These are phyloP conservation scores for Crax fasciolata DNA, from an alignment of 2,797 vertebrate genomes.

Conservation along the genomic window DNA sequence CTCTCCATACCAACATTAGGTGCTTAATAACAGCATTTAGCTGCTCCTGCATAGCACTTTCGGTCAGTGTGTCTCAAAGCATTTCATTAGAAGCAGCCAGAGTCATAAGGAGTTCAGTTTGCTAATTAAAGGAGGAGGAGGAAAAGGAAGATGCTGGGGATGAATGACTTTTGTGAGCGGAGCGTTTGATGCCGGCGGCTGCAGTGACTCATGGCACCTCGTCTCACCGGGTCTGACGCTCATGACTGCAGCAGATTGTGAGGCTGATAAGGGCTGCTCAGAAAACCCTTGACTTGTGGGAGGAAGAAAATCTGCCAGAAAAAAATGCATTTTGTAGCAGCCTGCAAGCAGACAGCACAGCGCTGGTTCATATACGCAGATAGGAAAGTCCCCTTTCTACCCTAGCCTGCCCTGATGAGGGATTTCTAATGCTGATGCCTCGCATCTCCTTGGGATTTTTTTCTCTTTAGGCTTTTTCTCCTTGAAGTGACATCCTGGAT, in stretches of 20 bases:
- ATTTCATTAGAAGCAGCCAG: background rate
- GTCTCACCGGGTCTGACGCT: background rate
- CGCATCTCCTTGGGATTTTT: background rate
- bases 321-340: conserved; percentile 43
- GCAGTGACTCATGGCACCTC: conserved; percentile 31
- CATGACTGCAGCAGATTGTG: conserved; percentile 45
- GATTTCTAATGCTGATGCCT: background rate
- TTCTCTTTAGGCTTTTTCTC: background rate
- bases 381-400: conserved; percentile 14
- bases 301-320: conserved; percentile 53
- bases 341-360: background rate
- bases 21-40: no score
- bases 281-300: conserved; percentile 29
- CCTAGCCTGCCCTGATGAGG: background rate
- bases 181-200: background rate
- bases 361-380: background rate
- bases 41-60: background rate
- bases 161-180: background rate
- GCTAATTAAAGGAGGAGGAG: conserved; percentile 11
- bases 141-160: conserved; percentile 5
- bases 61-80: background rate
- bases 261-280: conserved; percentile 7
- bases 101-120: background rate
- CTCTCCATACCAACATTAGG: no score
- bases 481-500: background rate